Evolutionary conservation across 1,140 invertebrate genomes (phyloP).

Genomic region (Sminthurides bifidus): DNA sequence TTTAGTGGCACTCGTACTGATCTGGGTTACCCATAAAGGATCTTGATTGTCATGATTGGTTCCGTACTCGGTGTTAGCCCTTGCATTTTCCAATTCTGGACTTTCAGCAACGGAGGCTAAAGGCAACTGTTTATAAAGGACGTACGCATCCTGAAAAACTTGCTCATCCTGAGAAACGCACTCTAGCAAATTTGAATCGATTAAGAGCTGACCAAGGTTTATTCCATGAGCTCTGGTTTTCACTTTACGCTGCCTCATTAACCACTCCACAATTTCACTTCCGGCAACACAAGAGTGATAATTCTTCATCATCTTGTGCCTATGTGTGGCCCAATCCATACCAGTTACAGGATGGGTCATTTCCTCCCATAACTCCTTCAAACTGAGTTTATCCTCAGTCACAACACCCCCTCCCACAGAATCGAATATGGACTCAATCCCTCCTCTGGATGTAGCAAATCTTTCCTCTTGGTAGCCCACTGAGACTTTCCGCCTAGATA

Average conservation of each 20-base stretch:
- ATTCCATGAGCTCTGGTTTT: constrained; percentile 58
- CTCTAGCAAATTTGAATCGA: constrained; percentile 66
- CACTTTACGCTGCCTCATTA: constrained; percentile 57
- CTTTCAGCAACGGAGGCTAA: constrained; percentile 27
- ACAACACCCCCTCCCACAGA: constrained; percentile 35
- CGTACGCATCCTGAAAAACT: constrained; percentile 47
- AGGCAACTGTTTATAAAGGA: constrained; percentile 44
- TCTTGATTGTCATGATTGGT: constrained; percentile 42
- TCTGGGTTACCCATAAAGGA: constrained; percentile 58
- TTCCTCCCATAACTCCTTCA: constrained; percentile 60
- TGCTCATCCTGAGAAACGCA: constrained; percentile 46
- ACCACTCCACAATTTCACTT: constrained; percentile 62
- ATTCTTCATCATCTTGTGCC: constrained; percentile 49
- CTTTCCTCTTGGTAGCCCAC: constrained; percentile 66
- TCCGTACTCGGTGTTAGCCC: constrained; percentile 15
- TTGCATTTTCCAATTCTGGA: constrained; percentile 1
- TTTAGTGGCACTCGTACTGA: too few species aligned
- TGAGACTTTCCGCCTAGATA: constrained; percentile 46
- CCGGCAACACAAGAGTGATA: constrained; percentile 56
- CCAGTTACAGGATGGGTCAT: constrained; percentile 49
- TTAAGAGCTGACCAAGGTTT: constrained; percentile 64
- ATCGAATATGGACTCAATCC: constrained; percentile 7
- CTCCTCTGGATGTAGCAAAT: constrained; percentile 41
- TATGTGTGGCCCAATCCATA: constrained; percentile 49
- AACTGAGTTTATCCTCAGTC: constrained; percentile 56